Evolutionary conservation across 2,797 vertebrate genomes (phyloP).

Genomic region (Vireo griseus): DNA sequence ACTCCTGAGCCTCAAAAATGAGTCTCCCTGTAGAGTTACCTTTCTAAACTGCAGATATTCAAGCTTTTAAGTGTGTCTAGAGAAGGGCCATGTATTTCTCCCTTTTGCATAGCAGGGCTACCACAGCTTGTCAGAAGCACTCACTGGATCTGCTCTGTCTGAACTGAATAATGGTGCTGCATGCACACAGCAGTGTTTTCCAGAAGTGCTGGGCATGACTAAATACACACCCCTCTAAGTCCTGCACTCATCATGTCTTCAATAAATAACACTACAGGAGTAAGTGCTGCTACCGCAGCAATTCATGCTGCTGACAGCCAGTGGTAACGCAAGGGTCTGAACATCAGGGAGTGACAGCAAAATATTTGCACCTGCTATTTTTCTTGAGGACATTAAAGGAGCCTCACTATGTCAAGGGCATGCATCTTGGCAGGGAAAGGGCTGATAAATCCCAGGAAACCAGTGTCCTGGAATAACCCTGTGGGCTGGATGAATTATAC

Average conservation of each 20-base stretch:
- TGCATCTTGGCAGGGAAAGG: background rate
- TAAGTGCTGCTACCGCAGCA: background rate
- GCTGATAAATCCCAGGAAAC: background rate
- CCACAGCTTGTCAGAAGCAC: background rate
- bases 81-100: background rate
- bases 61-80: background rate
- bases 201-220: background rate
- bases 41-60: background rate
- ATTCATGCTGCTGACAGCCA: background rate
- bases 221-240: background rate
- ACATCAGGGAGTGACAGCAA: background rate
- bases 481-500: background rate
- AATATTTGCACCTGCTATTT: background rate
- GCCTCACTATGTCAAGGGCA: background rate
- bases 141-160: fast-evolving
- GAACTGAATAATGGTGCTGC: background rate
- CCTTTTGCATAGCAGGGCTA: background rate
- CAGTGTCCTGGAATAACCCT: background rate
- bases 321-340: background rate
- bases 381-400: background rate
- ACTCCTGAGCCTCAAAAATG: background rate
- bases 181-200: fast-evolving
- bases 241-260: background rate
- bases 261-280: background rate
- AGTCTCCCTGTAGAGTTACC: background rate